phyloP scores from a whole-genome alignment of 2,113 vertebrate species.

The Leptosomus discolor region DNA sequence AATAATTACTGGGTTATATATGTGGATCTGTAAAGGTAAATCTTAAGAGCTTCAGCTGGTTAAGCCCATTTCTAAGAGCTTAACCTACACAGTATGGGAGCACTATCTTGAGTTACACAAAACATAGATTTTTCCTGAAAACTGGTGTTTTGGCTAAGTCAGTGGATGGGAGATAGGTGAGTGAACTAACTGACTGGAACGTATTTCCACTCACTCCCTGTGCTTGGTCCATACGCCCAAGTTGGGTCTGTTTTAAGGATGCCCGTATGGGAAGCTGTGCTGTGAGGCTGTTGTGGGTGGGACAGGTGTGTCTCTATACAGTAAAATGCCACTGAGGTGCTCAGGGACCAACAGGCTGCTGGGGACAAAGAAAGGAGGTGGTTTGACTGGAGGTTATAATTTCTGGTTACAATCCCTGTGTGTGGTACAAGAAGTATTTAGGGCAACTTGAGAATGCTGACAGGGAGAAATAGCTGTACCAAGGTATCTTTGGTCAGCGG shows the following conservation, averaged over 20 bases:
- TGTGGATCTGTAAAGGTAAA: background rate
- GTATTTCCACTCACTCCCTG: accelerated
- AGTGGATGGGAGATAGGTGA: background rate
- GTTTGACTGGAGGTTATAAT: background rate
- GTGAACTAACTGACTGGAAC: background rate
- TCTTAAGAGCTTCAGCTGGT: background rate
- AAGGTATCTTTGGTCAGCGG: background rate
- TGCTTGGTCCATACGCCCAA: background rate
- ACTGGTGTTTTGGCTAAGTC: background rate
- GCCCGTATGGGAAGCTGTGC: background rate
- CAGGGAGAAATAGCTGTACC: background rate
- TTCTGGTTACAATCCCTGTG: background rate
- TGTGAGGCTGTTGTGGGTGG: background rate
- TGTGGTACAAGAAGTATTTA: background rate
- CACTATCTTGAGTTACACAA: background rate
- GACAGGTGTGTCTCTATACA: background rate
- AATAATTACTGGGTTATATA: background rate
- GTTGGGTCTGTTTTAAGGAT: background rate
- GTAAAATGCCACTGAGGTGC: background rate
- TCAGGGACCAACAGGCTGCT: background rate
- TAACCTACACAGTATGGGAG: background rate
- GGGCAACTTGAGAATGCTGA: background rate
- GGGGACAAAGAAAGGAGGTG: too few relatives aligned
- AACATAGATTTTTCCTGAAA: background rate
- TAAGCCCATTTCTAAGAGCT: background rate